Base-by-base conservation (phyloP, 2,888 invertebrate species). In the Eutolmus rufibarbis region DNA sequence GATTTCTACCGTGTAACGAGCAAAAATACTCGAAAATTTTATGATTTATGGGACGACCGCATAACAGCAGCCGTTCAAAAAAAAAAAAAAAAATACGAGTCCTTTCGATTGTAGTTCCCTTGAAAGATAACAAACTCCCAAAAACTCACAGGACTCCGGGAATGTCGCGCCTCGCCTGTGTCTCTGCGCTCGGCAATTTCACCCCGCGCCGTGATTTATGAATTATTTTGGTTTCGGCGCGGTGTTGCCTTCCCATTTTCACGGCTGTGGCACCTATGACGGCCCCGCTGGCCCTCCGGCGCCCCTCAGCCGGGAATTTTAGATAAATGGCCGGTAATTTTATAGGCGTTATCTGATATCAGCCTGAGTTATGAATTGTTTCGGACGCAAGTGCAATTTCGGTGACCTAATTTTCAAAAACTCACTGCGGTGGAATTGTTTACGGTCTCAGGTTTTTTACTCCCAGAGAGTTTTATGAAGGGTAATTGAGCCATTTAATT, bases 201-300 rank as follows among this genome's bases (percentile, higher is more conserved):
- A 74, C 79, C 77, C 16, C 7, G 77, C 40, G 77, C 40, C 16
- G 46, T 89, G 89, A 89, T 89, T 89, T 89, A 89, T 89, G 88
- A 88, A 89, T 89, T 89, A 88, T 89, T 89, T 89, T 89, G 89
- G 89, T 89, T 88, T 88, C 40, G 56, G 51, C 34, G 19, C 28
- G 66, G 34, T 78, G 40, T 56, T 57, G 46, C 56, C 88, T 82
- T 87, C 19, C 28, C 78, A 87, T 88, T 86, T 46, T 88, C 77
- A 88, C 88, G 86, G 86, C 40, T 40, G 57, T 43, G 8, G 66
- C 84, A 84, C 74, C 74, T 40, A 66, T 28, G 34, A 19, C n/a
- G 5, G 66, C 66, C 12, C 66, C 66, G 66, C 66, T 19, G 23
- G 28, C 28, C 66, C 23, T 66, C 28, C 12, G 7, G 16, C 7